Evolutionary conservation across 2,113 vertebrate species (phyloP).

Genomic region (Delphinapterus leucas): DNA sequence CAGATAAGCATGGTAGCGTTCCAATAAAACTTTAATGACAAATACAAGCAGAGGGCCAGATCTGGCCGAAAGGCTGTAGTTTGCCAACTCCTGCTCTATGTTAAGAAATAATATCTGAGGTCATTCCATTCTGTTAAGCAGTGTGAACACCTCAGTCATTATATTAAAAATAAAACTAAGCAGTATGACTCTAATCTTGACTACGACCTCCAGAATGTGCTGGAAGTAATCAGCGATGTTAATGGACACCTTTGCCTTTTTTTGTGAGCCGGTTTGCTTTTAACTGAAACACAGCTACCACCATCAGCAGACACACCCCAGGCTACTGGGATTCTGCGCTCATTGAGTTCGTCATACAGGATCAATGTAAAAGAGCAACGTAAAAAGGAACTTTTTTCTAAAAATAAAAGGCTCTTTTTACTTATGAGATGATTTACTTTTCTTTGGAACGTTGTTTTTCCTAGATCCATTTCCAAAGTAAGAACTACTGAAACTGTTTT

Average conservation of each 20-base stretch:
- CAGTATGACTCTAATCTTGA: not conserved
- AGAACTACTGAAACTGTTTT: not conserved
- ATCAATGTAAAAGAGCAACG: not conserved
- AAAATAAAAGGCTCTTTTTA: slow-evolving; percentile 29
- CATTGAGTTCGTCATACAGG: not conserved
- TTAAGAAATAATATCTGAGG: not conserved
- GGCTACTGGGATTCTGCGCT: not conserved
- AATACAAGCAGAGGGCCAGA: not conserved
- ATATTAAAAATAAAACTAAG: slow-evolving; percentile 20
- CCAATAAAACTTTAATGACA: slow-evolving; percentile 29
- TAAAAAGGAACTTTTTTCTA: slow-evolving; percentile 30
- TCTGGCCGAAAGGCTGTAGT: not conserved
- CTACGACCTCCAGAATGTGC: not conserved
- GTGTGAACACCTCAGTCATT: not conserved
- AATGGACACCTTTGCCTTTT: not conserved
- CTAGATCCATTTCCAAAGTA: slow-evolving; percentile 4
- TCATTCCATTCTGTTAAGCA: not conserved
- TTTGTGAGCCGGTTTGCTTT: not conserved
- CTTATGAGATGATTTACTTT: not conserved
- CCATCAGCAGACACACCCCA: not conserved
- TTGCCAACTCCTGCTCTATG: not conserved
- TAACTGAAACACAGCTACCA: not conserved
- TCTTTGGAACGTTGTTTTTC: not conserved
- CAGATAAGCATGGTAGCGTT: not conserved
- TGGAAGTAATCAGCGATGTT: not conserved